phyloP scores from a whole-genome alignment of 2,797 vertebrate genomes.

The Tapirus indicus region DNA sequence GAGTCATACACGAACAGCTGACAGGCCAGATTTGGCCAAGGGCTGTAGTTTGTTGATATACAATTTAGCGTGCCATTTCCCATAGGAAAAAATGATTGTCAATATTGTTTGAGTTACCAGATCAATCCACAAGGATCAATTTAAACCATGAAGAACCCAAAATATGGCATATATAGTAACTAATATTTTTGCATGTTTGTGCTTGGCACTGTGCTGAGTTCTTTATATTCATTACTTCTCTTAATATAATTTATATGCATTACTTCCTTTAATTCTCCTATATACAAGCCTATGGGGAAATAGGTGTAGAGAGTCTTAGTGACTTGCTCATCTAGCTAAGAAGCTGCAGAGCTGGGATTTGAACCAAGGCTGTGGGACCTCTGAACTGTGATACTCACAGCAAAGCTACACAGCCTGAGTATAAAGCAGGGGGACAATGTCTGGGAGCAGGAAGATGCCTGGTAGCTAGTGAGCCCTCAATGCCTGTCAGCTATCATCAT shows the following conservation, averaged over 20 bases:
- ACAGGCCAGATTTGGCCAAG: not conserved
- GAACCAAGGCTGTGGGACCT: not conserved
- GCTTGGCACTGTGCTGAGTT: not conserved
- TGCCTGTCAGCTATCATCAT: not conserved
- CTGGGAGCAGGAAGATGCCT: not conserved
- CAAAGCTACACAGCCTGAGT: not conserved
- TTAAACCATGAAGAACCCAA: not conserved
- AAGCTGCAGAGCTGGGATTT: not conserved
- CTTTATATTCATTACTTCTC: not conserved
- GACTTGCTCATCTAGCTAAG: not conserved
- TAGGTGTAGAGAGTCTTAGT: not conserved
- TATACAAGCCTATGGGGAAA: not conserved
- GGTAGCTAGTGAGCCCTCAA: not conserved
- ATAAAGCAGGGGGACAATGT: rapidly evolving
- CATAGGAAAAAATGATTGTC: not conserved
- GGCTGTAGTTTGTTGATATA: not conserved
- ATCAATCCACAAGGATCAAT: not conserved
- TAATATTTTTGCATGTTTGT: not conserved
- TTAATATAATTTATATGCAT: not conserved
- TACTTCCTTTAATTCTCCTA: not conserved
- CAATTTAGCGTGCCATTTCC: conserved; percentile 16
- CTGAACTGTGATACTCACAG: not conserved
- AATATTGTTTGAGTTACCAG: not conserved
- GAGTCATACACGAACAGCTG: not conserved
- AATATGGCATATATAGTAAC: not conserved